A percentile compares a stretch with the other conserved stretches of the same genome.
phyloP scores from a whole-genome alignment of 2,113 vertebrate species.

The Smithornis capensis region DNA sequence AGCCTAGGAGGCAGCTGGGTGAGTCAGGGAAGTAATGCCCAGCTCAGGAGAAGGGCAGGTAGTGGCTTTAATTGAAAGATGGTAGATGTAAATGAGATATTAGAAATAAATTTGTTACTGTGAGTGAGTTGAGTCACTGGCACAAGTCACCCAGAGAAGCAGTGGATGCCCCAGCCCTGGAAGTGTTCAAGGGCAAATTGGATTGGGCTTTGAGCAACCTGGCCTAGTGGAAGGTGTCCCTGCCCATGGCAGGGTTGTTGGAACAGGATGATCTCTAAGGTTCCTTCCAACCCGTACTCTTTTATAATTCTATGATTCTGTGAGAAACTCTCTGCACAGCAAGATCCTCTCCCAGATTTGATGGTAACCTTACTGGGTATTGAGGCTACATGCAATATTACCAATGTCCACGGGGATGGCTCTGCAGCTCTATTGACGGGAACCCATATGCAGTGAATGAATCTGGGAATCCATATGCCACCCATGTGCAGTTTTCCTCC shows the following conservation, averaged over 20 bases:
- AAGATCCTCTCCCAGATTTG: not conserved
- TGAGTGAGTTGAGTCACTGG: not conserved
- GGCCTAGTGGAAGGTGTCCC: not conserved
- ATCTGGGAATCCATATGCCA: not conserved
- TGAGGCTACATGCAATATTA: not conserved
- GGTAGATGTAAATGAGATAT: not conserved
- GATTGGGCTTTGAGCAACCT: accelerated
- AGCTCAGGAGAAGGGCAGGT: no score
- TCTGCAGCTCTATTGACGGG: not conserved
- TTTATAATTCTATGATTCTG: not conserved
- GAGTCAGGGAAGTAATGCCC: not conserved
- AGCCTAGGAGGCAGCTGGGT: not conserved
- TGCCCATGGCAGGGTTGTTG: not conserved
- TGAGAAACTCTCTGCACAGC: not conserved
- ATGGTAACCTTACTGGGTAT: not conserved
- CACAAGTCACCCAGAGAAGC: not conserved
- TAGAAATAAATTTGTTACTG: not conserved
- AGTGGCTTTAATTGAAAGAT: not conserved
- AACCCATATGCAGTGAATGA: not conserved
- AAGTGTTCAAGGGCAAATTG: not conserved
- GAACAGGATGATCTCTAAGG: not conserved
- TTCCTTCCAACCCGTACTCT: not conserved
- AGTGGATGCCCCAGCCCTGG: not conserved
- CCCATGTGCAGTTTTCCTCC: accelerated
- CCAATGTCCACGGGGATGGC: not conserved